Evolutionary conservation across 2,113 vertebrate genomes (phyloP).

Genomic region (Anthoscopus minutus): DNA sequence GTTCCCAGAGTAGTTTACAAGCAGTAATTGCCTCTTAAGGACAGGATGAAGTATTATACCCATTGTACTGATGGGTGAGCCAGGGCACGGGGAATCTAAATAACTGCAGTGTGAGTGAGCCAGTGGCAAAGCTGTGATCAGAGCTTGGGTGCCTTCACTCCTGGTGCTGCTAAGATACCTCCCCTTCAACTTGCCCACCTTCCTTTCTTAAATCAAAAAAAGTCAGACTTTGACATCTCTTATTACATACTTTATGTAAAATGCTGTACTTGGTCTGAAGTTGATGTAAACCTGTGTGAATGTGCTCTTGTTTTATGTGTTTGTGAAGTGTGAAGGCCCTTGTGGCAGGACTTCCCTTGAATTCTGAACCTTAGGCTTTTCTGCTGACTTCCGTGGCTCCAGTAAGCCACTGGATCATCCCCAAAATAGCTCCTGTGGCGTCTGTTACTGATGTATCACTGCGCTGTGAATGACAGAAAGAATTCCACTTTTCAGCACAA

Average conservation of each 20-base stretch:
- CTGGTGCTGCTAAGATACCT: background rate
- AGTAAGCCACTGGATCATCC: background rate
- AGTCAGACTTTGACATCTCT: background rate
- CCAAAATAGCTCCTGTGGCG: background rate
- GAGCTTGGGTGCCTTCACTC: background rate
- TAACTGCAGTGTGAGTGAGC: conserved; percentile 6
- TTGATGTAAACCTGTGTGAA: background rate
- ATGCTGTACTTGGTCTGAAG: background rate
- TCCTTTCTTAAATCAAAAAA: background rate
- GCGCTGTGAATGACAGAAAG: background rate
- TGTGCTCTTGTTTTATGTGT: background rate
- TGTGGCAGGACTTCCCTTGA: background rate
- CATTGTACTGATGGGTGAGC: conserved; percentile 43
- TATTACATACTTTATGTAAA: background rate
- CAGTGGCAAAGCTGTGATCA: background rate
- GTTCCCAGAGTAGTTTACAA: conserved; percentile 47
- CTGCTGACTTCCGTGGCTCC: background rate
- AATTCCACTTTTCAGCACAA: conserved; percentile 44
- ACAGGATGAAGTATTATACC: conserved; percentile 58
- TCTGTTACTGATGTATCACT: background rate
- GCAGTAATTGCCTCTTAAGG: conserved; percentile 49
- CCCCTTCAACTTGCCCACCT: background rate
- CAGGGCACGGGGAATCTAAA: conserved; percentile 20
- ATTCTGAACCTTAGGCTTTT: background rate
- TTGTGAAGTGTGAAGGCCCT: background rate